Percentiles rank a stretch among this genome's conserved stretches.
Conservation (phyloP, 2,797 vertebrate genomes). For the Hylomyscus alleni region DNA sequence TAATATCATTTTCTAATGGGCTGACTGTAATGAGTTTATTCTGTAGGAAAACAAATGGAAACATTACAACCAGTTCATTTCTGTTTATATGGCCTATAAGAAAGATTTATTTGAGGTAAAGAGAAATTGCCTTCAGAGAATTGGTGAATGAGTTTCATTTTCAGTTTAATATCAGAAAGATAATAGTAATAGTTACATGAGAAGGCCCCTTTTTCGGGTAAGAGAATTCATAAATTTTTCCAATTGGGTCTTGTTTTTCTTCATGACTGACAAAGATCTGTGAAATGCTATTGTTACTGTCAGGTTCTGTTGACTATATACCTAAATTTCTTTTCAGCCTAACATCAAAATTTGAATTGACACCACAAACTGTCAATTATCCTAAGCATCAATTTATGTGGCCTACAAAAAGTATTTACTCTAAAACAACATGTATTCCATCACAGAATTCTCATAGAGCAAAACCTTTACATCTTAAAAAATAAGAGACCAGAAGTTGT, state of each 20-base stretch:
- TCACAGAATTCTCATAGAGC: slow-evolving; percentile 23
- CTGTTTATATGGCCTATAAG: slow-evolving; percentile 72
- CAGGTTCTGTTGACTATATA: slow-evolving; percentile 23
- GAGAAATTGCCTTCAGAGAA: slow-evolving; percentile 79
- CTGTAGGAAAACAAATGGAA: slow-evolving; percentile 76
- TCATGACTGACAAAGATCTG: slow-evolving; percentile 51
- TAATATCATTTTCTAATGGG: slow-evolving; percentile 79
- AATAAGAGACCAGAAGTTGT: background rate
- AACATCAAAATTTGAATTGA: slow-evolving; percentile 60
- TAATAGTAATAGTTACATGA: slow-evolving; percentile 52
- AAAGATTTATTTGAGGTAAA: slow-evolving; percentile 75
- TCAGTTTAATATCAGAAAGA: slow-evolving; percentile 63
- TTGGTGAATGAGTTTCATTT: slow-evolving; percentile 61
- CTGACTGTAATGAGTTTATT: slow-evolving; percentile 79
- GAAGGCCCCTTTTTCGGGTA: slow-evolving; percentile 20
- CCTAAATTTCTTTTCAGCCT: slow-evolving; percentile 71
- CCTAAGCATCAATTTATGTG: slow-evolving; percentile 38
- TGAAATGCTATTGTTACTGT: slow-evolving; percentile 41
- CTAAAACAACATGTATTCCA: slow-evolving; percentile 39
- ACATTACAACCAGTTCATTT: slow-evolving; percentile 75
- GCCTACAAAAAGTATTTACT: slow-evolving; percentile 32
- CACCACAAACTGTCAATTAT: slow-evolving; percentile 45
- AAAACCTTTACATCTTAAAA: slow-evolving; percentile 67
- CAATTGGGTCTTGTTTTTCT: slow-evolving; percentile 21
- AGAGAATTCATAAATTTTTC: slow-evolving; percentile 50